Base-by-base conservation (phyloP, 2,113 vertebrate species). In the Pterocles gutturalis region DNA sequence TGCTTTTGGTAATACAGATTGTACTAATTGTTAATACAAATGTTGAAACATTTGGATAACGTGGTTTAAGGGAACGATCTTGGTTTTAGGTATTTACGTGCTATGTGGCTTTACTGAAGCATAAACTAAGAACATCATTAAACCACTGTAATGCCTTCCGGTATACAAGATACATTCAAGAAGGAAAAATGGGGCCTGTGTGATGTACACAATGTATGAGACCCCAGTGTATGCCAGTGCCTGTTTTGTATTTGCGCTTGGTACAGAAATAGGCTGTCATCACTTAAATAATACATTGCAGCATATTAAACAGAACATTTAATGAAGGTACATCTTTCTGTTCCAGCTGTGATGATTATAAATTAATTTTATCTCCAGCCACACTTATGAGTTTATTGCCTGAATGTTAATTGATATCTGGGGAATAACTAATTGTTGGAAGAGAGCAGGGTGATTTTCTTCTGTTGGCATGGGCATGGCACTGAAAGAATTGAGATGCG, bases 161-260 rank as follows among this genome's bases (percentile, higher is more conserved):
- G 18, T 33, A 8, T 57, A n/a, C 2, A 21, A 7, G 19, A 15
- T 45, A 9, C 5, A n/a, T 24, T 26, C 17, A 15, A 26, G 60
- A 34, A 75, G 31, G n/a, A n/a, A 8, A 45, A n/a, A 11, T 3
- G 49, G n/a, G 38, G 16, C 26, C 18, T 25, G 12, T 49, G 69
- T 45, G 61, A 18, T 2, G 3, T 9, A 11, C 11, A 13, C 0
- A 0, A 19, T 48, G 14, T 61, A 12, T 21, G 24, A 66, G 18
- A 36, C 14, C 19, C 18, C 26, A 9, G 31, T 5, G 17, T 54
- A 5, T 53, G 61, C 17, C 24, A n/a, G 22, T 20, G 14, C 28
- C 15, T 53, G 49, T 33, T 57, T 34, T 54, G 17, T 58, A 6
- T 51, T 60, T 66, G 31, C 48, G 43, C 46, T 83, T 66, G 29